Base-by-base conservation (phyloP, 2,113 vertebrate genomes). In the Rhinopomastus cyanomelas region DNA sequence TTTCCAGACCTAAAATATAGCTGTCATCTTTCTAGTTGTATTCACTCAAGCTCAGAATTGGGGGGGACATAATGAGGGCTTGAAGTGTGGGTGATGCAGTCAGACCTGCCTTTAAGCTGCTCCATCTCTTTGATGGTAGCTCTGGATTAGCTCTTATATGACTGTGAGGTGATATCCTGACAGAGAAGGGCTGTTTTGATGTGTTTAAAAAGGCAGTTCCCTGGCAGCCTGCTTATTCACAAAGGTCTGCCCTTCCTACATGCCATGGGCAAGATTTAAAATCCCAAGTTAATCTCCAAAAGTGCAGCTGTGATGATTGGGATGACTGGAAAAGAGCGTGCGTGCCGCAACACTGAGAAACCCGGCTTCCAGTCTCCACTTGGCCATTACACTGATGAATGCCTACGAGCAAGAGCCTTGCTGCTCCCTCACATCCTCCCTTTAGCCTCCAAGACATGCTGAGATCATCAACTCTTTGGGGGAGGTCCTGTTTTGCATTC, bases 211-310 rank as follows among this genome's bases (percentile, higher is more conserved):
- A 81, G 74, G 6, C 65, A 67, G 25, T 30, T 26, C 17, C 56
- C 8, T 14, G 65, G 44, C 39, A 74, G 44, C 66, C 62, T 78
- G n/a, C 29, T 39, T 21, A 49, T 16, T 42, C 21, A 18, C 37
- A 52, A 26, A 77, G 30, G 32, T 64, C 65, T 87, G 29, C 36
- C 11, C 19, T 56, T 55, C 29, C 74, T 34, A 30, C 29, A 46
- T 1, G 3, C 46, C 0, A 0, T 55, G 53, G 53, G 48, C 1
- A 4, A 66, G 29, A 66, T 30, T 42, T 52, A n/a, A 68, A 79
- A 84, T 56, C 80, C 32, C 56, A 55, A 0, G 0, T 46, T 69
- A 73, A 69, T 52, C 59, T 66, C 48, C 61, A 56, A 46, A 86
- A 1, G 5, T 48, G 37, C 21, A 76, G 61, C 34, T 72, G 39